A percentile compares a stretch with the other conserved stretches of the same genome.
phyloP scores from a whole-genome alignment of 2,888 invertebrate species.

The Drosophila nr. perissopoda region DNA sequence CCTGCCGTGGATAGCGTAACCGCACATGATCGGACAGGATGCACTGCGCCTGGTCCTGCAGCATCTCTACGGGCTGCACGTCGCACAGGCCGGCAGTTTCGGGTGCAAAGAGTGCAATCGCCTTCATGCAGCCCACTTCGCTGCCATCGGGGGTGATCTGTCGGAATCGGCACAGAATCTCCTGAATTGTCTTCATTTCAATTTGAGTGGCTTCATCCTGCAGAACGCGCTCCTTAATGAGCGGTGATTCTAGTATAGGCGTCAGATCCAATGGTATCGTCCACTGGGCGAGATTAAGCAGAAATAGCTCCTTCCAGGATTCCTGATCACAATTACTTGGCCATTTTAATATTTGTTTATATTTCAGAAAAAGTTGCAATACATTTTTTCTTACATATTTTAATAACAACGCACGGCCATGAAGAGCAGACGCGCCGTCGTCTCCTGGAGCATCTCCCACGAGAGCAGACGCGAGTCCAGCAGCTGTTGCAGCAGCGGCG shows the following conservation, averaged over 20 bases:
- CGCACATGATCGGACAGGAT: constrained; percentile 97
- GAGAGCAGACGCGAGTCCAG: constrained; percentile 87
- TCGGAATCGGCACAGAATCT: constrained; percentile 94
- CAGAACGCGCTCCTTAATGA: constrained; percentile 91
- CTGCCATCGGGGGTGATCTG: constrained; percentile 96
- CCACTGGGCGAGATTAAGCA: constrained; percentile 96
- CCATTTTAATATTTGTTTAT: no score
- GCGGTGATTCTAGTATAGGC: constrained; percentile 91
- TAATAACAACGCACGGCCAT: constrained; percentile 95
- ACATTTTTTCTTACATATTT: no score
- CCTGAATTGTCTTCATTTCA: constrained; percentile 94
- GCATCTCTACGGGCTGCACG: constrained; percentile 95
- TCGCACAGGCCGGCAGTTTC: constrained; percentile 94
- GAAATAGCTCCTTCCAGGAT: constrained; percentile 96
- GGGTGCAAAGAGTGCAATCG: constrained; percentile 96
- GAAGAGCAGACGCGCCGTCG: constrained; percentile 95
- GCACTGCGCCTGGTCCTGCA: constrained; percentile 97
- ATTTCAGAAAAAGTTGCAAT: no score
- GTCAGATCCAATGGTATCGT: constrained; percentile 95
- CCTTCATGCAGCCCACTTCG: constrained; percentile 98
- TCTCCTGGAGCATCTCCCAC: constrained; percentile 96
- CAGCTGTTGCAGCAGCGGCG: constrained; percentile 86
- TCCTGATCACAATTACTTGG: no score
- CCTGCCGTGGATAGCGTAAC: constrained; percentile 93
- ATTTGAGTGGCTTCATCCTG: constrained; percentile 90